phyloP scores from a whole-genome alignment of 2,888 invertebrate genomes.

The Stenotaenia linearis region DNA sequence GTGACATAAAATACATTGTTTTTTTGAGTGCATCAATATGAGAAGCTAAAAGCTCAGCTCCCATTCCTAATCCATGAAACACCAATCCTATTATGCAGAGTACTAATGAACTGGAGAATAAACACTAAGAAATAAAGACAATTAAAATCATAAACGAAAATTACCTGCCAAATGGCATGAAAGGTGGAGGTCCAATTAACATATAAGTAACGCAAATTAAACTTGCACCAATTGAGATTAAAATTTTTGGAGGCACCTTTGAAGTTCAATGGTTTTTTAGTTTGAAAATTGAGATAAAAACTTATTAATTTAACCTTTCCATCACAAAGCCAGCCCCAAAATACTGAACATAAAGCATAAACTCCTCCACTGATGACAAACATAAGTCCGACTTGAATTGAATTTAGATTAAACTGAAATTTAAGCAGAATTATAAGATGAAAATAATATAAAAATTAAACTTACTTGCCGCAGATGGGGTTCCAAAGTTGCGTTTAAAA shows the following conservation, averaged over 20 bases:
- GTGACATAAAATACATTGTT: constrained; percentile 58
- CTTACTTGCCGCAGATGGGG: constrained; percentile 69
- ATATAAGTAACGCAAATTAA: constrained; percentile 64
- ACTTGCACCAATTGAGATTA: constrained; percentile 61
- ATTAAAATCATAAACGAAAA: constrained; percentile 35
- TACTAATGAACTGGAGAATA: not conserved
- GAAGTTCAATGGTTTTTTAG: not conserved
- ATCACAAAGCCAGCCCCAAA: constrained; percentile 75
- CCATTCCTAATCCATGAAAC: constrained; percentile 76
- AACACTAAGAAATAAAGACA: too few relatives aligned
- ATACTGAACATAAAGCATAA: constrained; percentile 71
- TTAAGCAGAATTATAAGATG: too few relatives aligned
- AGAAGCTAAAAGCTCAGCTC: constrained; percentile 75
- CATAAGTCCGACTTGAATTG: constrained; percentile 67
- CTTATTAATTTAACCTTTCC: constrained; percentile 36
- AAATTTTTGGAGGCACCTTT: constrained; percentile 57
- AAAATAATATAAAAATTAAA: not conserved
- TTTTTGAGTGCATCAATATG: constrained; percentile 76
- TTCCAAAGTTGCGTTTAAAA: constrained; percentile 80
- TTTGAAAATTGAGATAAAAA: not conserved
- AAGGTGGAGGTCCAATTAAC: constrained; percentile 74
- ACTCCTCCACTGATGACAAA: constrained; percentile 77
- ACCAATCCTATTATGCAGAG: constrained; percentile 52
- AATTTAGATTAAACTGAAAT: constrained; percentile 44
- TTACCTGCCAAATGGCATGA: constrained; percentile 61